phyloP scores from a whole-genome alignment of 1,140 invertebrate species.

The Dreissena rostriformis region DNA sequence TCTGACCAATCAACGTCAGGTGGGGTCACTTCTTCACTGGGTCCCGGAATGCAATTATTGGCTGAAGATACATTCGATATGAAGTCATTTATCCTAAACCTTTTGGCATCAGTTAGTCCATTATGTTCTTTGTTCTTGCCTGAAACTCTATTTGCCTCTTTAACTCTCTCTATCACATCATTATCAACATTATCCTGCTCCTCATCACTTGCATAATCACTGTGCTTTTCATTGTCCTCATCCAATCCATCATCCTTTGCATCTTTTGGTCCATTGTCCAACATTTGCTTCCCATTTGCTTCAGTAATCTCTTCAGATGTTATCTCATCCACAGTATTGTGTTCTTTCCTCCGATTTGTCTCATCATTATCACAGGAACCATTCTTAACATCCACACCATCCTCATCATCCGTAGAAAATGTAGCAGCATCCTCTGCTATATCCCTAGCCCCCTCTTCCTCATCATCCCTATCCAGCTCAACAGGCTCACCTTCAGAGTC shows the following conservation, averaged over 20 bases:
- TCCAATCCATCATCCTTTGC: constrained; percentile 28
- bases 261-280: constrained; percentile 15
- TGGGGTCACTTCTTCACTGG: background rate
- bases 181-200: constrained; percentile 30
- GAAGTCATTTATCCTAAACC: constrained; percentile 32
- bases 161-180: constrained; percentile 24
- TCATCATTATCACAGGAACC: background rate
- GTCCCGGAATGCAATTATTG: constrained; percentile 1
- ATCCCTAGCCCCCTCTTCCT: constrained; percentile 29
- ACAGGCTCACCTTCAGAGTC: constrained; percentile 32
- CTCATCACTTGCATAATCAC: constrained; percentile 51
- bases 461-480: constrained; percentile 46
- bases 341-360: too few relatives aligned
- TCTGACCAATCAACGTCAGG: constrained; percentile 39
- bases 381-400: background rate
- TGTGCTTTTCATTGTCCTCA: constrained; percentile 37
- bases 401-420: background rate
- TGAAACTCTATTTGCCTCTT: constrained; percentile 13
- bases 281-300: too few relatives aligned
- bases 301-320: background rate
- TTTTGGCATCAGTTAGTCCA: background rate
- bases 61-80: constrained; percentile 20
- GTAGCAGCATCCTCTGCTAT: constrained; percentile 1
- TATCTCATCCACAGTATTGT: background rate
- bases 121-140: background rate